Base-by-base conservation (phyloP, 1,140 invertebrate genomes). In the Cydia fagiglandana region DNA sequence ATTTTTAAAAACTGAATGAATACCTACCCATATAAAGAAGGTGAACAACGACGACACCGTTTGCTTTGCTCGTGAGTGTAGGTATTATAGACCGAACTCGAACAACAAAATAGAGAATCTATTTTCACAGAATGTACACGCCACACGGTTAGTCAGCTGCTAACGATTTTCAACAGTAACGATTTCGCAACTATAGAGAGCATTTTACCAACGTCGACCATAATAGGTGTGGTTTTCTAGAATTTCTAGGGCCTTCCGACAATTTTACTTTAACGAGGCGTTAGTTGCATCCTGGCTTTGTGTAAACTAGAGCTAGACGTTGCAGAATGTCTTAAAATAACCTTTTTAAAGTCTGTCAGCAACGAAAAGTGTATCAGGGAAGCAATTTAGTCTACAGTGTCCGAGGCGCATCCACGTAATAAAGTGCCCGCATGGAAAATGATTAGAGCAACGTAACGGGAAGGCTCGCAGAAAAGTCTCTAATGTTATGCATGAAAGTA, bases 361-460 rank as follows among this genome's bases (percentile, higher is more conserved):
- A 74, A 74, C 73, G 66, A 70, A 70, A 70, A 70, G 66, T 70
- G 30, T 74, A 45, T 74, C 56, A 74, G 73, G 24, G 73, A 50
- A 74, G 66, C 66, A 74, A 74, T 53, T 50, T 74, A 24, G 73
- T 50, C 45, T 53, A 56, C 41, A 28, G 6, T 74, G 50, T 74
- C 73, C 45, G 45, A 61, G 56, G 15, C 30, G 66, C 34, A 30
- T 70, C 66, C 66, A 74, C 50, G 50, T 74, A 74, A 74, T 74
- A 74, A 50, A 50, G 41, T 34, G 45, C 41, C 45, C 20, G 45
- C 73, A 74, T 34, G 38, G 66, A 38, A 70, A 70, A 38, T 74
- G 15, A 24, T 74, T 74, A 73, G 20, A 47, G 73, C 34, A 45
- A 53, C 38, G 28, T 50, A 56, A 61, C 56, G 56, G 56, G 56